These are phyloP conservation scores for Todiramphus chloris DNA, from an alignment of 2,113 vertebrate species.

Conservation along the genomic window DNA sequence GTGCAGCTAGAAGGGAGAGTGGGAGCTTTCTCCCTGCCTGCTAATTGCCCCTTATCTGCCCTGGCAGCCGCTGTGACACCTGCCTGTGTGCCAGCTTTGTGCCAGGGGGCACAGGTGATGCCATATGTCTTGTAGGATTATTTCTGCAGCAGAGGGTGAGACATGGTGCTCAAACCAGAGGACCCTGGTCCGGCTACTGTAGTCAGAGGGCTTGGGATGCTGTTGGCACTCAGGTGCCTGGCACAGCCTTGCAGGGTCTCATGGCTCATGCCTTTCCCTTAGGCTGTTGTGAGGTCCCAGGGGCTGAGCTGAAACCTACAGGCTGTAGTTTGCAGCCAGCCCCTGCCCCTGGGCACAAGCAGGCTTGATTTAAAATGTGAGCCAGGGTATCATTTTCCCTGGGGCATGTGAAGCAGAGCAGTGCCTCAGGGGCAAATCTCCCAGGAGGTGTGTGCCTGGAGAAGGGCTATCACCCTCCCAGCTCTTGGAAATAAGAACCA, in stretches of 20 bases:
- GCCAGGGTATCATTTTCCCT: neutral
- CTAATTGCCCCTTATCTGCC: neutral
- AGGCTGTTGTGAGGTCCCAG: neutral
- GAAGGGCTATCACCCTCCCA: neutral
- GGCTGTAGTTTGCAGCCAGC: neutral
- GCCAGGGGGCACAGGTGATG: neutral
- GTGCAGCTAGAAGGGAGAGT: neutral
- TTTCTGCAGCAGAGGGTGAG: neutral
- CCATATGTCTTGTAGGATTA: neutral
- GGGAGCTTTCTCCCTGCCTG: neutral
- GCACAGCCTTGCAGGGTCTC: fast-evolving
- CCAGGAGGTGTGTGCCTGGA: fast-evolving
- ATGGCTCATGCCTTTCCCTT: neutral
- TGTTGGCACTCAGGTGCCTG: neutral
- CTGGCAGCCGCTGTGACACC: neutral
- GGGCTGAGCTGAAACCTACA: neutral
- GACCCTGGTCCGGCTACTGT: fast-evolving
- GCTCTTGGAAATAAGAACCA: neutral
- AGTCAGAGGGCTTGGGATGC: neutral
- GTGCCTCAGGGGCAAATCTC: neutral
- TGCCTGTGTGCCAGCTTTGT: neutral
- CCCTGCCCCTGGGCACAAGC: fast-evolving
- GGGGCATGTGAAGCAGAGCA: neutral
- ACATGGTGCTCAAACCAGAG: neutral
- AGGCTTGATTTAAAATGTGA: neutral